Percentiles rank a stretch among this genome's conserved stretches.
phyloP scores from a whole-genome alignment of 2,113 vertebrate genomes.

The Vireo altiloquus region DNA sequence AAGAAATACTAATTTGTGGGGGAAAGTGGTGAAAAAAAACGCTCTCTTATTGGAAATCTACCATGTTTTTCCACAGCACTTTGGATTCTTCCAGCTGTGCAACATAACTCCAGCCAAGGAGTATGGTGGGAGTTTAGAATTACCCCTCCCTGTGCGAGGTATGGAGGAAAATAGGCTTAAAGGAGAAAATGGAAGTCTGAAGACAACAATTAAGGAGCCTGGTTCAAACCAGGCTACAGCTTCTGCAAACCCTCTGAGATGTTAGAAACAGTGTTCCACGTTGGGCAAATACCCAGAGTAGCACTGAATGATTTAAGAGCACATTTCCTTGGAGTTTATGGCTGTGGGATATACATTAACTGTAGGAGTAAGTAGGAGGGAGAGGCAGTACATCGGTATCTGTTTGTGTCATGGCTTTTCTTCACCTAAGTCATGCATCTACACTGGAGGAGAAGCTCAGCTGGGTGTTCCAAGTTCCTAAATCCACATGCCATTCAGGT shows the following conservation, averaged over 20 bases:
- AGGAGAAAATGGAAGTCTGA: neutral
- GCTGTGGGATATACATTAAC: neutral
- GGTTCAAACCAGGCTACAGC: neutral
- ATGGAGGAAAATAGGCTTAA: neutral
- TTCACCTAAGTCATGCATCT: neutral
- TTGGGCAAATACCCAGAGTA: neutral
- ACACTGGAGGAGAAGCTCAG: neutral
- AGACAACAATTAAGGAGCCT: neutral
- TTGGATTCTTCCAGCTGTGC: neutral
- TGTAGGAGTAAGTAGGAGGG: neutral
- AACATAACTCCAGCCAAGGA: neutral
- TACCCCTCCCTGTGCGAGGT: neutral
- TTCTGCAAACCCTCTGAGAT: neutral
- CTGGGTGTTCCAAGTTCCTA: neutral
- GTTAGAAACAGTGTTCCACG: neutral
- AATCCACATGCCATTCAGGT: neutral
- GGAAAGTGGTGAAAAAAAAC: neutral
- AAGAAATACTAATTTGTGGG: neutral
- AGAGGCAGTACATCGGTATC: neutral
- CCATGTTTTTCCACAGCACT: neutral
- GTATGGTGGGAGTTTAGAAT: neutral
- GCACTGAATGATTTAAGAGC: neutral
- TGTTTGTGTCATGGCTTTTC: neutral
- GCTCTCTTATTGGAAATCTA: neutral
- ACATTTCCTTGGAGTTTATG: neutral